Evolutionary conservation across 2,797 vertebrate species (phyloP).

Genomic region (Crotalus adamanteus): DNA sequence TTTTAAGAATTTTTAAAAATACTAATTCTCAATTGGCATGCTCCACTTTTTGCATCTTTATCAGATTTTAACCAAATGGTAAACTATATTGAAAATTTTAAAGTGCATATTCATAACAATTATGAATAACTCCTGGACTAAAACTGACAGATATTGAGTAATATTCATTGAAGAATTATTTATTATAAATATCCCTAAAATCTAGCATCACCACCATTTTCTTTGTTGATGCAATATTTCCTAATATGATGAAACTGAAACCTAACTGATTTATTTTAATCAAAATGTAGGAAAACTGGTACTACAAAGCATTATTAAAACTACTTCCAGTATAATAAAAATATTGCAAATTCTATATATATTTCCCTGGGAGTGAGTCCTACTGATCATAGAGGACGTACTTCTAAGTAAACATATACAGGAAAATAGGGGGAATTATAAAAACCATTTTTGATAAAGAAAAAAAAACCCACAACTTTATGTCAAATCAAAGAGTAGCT

Average conservation of each 20-base stretch:
- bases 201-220: constrained; percentile 1
- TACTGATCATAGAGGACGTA: not conserved
- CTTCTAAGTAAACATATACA: not conserved
- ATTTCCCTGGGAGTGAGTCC: not conserved
- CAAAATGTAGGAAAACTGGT: constrained; percentile 39
- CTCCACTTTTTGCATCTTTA: not conserved
- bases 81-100: not conserved
- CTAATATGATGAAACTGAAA: not conserved
- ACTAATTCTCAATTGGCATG: not conserved
- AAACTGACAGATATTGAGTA: not conserved
- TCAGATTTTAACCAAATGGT: not conserved
- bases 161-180: not conserved
- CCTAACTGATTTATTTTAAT: not conserved
- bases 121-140: not conserved
- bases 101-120: not conserved
- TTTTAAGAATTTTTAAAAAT: constrained; percentile 12
- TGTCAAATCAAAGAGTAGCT: not conserved
- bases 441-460: constrained; percentile 7
- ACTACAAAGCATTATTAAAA: not conserved
- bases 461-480: too few relatives aligned
- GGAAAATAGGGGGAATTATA: not conserved
- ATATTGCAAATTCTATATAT: not conserved
- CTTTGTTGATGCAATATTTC: not conserved
- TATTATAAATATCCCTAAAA: not conserved
- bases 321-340: not conserved